A percentile compares a stretch with the other conserved stretches of the same genome.
phyloP scores from a whole-genome alignment of 1,140 invertebrate genomes.

The Homarus americanus region DNA sequence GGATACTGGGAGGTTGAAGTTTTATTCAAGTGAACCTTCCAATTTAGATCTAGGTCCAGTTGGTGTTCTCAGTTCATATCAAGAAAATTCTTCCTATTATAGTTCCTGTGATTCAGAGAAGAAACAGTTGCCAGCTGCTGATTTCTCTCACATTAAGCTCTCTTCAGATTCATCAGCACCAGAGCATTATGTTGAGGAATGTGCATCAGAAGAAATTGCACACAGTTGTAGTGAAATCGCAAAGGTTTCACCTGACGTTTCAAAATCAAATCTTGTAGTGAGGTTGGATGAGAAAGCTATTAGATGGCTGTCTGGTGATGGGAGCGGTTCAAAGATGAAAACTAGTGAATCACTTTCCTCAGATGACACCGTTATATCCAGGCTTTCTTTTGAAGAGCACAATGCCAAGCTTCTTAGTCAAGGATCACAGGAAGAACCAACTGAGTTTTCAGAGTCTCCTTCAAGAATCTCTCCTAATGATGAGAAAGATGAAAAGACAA shows the following conservation, averaged over 20 bases:
- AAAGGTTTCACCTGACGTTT: background rate
- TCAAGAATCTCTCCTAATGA: background rate
- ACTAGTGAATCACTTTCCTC: slow-evolving; percentile 73
- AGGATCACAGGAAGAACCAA: slow-evolving; percentile 54
- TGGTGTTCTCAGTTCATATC: slow-evolving; percentile 32
- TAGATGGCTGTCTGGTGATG: slow-evolving; percentile 38
- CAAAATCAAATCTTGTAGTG: background rate
- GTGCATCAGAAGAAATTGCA: background rate
- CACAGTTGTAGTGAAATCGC: background rate
- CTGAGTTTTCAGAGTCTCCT: slow-evolving; percentile 2
- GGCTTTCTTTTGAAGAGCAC: slow-evolving; percentile 65
- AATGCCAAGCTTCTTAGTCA: slow-evolving; percentile 32
- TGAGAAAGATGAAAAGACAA: background rate
- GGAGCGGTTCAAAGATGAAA: slow-evolving; percentile 44
- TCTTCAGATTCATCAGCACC: background rate
- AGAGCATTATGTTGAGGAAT: background rate
- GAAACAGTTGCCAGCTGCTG: background rate
- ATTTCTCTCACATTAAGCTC: background rate
- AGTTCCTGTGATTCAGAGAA: background rate
- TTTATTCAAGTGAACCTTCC: slow-evolving; percentile 27
- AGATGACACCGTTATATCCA: slow-evolving; percentile 71
- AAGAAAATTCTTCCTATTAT: background rate
- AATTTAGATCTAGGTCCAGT: slow-evolving; percentile 25
- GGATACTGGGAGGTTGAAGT: slow-evolving; percentile 14
- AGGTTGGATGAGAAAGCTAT: slow-evolving; percentile 11